phyloP scores from a whole-genome alignment of 2,888 invertebrate species.

The Leucoptera coffeella region DNA sequence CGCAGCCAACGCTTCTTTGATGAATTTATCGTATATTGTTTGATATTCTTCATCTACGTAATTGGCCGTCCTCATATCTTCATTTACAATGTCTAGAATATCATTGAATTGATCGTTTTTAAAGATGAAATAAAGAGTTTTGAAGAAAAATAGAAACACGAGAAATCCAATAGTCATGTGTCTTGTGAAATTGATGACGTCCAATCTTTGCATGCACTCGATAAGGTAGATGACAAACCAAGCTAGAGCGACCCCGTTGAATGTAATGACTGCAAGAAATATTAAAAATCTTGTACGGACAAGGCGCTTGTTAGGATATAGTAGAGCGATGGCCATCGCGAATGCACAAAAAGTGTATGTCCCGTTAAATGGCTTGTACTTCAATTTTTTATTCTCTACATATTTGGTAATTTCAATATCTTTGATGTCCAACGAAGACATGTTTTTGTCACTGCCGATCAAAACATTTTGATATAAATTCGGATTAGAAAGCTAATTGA shows the following conservation, averaged over 20 bases:
- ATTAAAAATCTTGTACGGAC: slow-evolving; percentile 10
- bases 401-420: neutral
- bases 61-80: slow-evolving; percentile 19
- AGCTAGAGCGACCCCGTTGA: slow-evolving; percentile 12
- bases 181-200: slow-evolving; percentile 20
- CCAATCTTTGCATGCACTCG: slow-evolving; percentile 15
- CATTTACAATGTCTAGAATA: slow-evolving; percentile 17
- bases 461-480: too few species aligned
- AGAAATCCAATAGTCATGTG: slow-evolving; percentile 19
- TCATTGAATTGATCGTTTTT: slow-evolving; percentile 15
- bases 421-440: too few species aligned
- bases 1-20: slow-evolving; percentile 15
- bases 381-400: too few species aligned
- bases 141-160: slow-evolving; percentile 20
- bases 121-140: slow-evolving; percentile 17
- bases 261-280: slow-evolving; percentile 10
- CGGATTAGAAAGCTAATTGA: too few species aligned
- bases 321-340: slow-evolving; percentile 16
- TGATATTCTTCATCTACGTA: slow-evolving; percentile 17
- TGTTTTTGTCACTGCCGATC: too few species aligned
- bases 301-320: slow-evolving; percentile 21
- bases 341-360: slow-evolving; percentile 22
- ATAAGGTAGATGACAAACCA: slow-evolving; percentile 20
- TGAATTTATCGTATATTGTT: slow-evolving; percentile 16
- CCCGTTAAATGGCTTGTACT: slow-evolving; percentile 20